phyloP scores from a whole-genome alignment of 2,888 invertebrate genomes.

The Volucella inflata region DNA sequence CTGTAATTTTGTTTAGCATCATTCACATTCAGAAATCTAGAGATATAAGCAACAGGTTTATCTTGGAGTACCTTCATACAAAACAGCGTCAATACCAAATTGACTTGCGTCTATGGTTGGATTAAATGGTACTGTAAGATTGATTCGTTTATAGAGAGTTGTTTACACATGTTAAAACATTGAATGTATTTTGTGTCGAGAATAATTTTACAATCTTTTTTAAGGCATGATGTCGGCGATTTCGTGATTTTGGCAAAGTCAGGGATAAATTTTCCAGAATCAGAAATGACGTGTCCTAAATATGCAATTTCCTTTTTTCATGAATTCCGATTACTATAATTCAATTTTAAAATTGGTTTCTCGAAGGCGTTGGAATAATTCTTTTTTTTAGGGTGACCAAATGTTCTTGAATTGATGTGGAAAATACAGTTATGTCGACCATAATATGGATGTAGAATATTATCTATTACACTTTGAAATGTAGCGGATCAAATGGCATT shows the following conservation, averaged over 20 bases:
- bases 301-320: conserved; percentile 34
- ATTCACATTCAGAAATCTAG: conserved; percentile 76
- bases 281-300: conserved; percentile 26
- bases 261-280: conserved; percentile 14
- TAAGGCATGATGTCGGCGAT: conserved; percentile 26
- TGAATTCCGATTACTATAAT: conserved; percentile 48
- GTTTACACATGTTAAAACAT: conserved; percentile 34
- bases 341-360: conserved; percentile 77
- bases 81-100: conserved; percentile 76
- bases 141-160: conserved; percentile 35
- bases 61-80: conserved; percentile 76
- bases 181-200: conserved; percentile 24
- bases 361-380: conserved; percentile 76
- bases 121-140: conserved; percentile 27
- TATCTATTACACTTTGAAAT: conserved; percentile 47
- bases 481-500: conserved; percentile 45
- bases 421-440: conserved; percentile 78
- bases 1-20: conserved; percentile 76
- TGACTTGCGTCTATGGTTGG: conserved; percentile 44
- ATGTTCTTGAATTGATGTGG: conserved; percentile 78
- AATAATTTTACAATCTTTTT: conserved; percentile 30
- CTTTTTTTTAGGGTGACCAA: conserved; percentile 68
- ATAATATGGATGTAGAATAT: conserved; percentile 33
- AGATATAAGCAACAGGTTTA: conserved; percentile 77
- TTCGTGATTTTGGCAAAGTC: conserved; percentile 31